Conservation (phyloP, 2,797 vertebrate species). For the Sarcoramphus papa region DNA sequence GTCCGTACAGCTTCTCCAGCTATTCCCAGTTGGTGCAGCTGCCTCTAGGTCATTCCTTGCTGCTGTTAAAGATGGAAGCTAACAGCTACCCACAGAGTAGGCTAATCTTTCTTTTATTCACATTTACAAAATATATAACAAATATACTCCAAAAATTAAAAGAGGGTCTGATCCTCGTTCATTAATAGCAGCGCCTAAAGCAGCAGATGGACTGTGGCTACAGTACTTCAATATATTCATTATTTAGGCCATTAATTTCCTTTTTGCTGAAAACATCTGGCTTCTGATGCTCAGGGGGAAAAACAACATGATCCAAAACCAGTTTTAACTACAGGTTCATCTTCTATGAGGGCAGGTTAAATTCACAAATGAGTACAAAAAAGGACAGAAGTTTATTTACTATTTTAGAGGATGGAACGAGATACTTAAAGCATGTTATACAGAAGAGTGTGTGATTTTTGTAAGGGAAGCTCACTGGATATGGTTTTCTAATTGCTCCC, state of each 20-base stretch:
- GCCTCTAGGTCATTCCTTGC: not conserved
- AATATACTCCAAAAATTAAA: not conserved
- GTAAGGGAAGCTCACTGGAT: not conserved
- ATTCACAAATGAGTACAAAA: not conserved
- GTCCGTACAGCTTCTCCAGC: accelerated
- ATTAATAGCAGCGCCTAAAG: not conserved
- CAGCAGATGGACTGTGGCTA: slow-evolving; percentile 62
- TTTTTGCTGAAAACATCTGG: slow-evolving; percentile 64
- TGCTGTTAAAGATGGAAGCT: not conserved
- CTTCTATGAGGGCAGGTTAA: slow-evolving; percentile 39
- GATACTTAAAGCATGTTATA: no score
- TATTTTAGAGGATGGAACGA: not conserved
- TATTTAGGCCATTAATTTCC: slow-evolving; percentile 71
- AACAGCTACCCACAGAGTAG: not conserved
- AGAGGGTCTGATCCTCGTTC: not conserved
- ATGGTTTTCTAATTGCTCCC: not conserved
- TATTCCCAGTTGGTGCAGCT: not conserved
- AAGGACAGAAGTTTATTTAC: not conserved
- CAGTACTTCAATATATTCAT: slow-evolving; percentile 54
- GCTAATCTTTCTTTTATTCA: slow-evolving; percentile 24
- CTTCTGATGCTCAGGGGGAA: slow-evolving; percentile 42
- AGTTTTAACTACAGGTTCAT: slow-evolving; percentile 58
- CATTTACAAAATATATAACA: slow-evolving; percentile 7
- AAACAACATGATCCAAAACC: slow-evolving; percentile 47
- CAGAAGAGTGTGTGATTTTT: not conserved